Evolutionary conservation across 2,797 vertebrate genomes (phyloP).

Genomic region (Heteromormyrus szaboi): DNA sequence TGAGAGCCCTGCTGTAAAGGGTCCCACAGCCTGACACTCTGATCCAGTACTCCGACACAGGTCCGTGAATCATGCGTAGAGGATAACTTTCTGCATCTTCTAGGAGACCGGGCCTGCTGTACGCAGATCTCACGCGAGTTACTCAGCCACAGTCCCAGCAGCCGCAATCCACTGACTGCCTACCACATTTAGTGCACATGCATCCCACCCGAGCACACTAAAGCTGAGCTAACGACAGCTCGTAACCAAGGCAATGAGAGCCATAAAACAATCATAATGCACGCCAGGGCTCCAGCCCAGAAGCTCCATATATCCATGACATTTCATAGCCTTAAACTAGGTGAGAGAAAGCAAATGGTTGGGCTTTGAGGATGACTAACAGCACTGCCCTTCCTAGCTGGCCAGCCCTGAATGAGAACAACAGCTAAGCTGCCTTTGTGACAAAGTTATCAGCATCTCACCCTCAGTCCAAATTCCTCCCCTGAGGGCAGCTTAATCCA

Average conservation of each 20-base stretch:
- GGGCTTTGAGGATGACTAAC: background rate
- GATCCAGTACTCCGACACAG: background rate
- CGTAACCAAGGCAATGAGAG: background rate
- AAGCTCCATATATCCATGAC: background rate
- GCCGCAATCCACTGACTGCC: background rate
- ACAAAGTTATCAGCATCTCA: background rate
- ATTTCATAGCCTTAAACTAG: background rate
- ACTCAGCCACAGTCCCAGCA: background rate
- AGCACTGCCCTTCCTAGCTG: background rate
- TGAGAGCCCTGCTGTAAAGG: background rate
- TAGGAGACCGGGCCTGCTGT: background rate
- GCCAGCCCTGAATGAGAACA: background rate
- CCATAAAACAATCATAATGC: slow-evolving; percentile 24
- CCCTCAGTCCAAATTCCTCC: background rate
- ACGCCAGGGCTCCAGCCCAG: slow-evolving; percentile 7
- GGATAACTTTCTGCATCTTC: slow-evolving; percentile 22
- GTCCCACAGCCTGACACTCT: background rate
- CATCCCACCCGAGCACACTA: background rate
- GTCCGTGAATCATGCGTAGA: slow-evolving; percentile 17
- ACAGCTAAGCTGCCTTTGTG: background rate
- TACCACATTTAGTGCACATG: background rate
- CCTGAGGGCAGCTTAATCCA: background rate
- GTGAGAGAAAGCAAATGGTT: background rate
- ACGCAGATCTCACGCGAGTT: background rate
- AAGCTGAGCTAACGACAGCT: background rate